Evolutionary conservation across 2,797 vertebrate species (phyloP).

Genomic region (Tragelaphus oryx): DNA sequence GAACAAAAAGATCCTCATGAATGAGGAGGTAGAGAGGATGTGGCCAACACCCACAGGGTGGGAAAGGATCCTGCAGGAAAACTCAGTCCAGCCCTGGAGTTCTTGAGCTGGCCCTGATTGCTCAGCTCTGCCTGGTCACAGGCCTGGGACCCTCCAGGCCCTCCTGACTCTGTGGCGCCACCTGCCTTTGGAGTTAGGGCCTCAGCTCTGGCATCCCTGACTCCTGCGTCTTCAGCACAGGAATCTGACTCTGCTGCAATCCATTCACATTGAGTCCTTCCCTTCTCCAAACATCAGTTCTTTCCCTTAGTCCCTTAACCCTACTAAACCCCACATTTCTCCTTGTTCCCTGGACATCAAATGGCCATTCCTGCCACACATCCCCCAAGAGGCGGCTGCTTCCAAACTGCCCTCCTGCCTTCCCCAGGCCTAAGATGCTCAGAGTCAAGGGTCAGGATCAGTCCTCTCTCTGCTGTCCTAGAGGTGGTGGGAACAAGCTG

Average conservation of each 20-base stretch:
- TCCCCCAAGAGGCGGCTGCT: background rate
- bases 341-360: background rate
- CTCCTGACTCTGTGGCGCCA: background rate
- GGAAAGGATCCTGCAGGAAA: background rate
- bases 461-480: background rate
- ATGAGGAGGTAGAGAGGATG: background rate
- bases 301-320: background rate
- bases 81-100: background rate
- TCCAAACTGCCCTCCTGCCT: background rate
- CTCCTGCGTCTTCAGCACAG: background rate
- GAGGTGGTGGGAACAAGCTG: background rate
- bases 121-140: background rate
- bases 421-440: background rate
- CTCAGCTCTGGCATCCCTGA: background rate
- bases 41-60: fast-evolving
- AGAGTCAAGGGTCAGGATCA: background rate
- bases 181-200: background rate
- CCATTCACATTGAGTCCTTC: background rate
- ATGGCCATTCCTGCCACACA: background rate
- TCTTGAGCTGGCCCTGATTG: background rate
- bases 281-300: background rate
- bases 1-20: background rate
- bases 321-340: background rate
- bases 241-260: background rate
- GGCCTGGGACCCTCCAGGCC: too few species aligned